A percentile compares a stretch with the other conserved stretches of the same genome.
phyloP scores from a whole-genome alignment of 2,797 vertebrate genomes.

The Chromobotia macracanthus region DNA sequence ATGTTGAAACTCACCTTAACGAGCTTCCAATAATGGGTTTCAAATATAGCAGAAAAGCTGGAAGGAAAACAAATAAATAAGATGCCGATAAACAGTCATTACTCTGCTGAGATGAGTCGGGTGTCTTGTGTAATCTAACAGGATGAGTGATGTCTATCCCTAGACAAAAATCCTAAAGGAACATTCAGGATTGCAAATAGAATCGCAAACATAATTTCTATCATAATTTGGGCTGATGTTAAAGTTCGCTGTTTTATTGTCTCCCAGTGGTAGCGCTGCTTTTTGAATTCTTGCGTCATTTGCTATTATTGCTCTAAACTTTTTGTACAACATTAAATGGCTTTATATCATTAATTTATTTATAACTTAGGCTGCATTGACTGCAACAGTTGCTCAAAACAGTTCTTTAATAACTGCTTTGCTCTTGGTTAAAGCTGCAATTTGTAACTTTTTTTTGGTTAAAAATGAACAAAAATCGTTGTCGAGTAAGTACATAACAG shows the following conservation, averaged over 20 bases:
- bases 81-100: constrained; percentile 6
- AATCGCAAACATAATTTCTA: background rate
- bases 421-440: background rate
- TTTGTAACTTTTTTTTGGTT: no score
- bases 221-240: background rate
- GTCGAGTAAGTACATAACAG: no score
- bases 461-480: no score
- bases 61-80: constrained; percentile 13
- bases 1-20: constrained; percentile 8
- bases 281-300: no score
- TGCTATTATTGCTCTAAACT: no score
- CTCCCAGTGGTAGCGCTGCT: background rate
- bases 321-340: no score
- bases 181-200: background rate
- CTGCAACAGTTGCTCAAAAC: background rate
- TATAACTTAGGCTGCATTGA: no score
- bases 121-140: background rate
- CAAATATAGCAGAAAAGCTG: background rate
- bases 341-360: no score
- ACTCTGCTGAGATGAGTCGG: background rate
- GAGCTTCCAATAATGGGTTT: constrained; percentile 11
- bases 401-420: background rate
- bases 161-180: background rate
- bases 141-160: background rate
- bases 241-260: constrained; percentile 20